A percentile compares a stretch with the other conserved stretches of the same genome.
phyloP scores from a whole-genome alignment of 2,113 vertebrate species.

The Sinocyclocheilus maitianheensis region DNA sequence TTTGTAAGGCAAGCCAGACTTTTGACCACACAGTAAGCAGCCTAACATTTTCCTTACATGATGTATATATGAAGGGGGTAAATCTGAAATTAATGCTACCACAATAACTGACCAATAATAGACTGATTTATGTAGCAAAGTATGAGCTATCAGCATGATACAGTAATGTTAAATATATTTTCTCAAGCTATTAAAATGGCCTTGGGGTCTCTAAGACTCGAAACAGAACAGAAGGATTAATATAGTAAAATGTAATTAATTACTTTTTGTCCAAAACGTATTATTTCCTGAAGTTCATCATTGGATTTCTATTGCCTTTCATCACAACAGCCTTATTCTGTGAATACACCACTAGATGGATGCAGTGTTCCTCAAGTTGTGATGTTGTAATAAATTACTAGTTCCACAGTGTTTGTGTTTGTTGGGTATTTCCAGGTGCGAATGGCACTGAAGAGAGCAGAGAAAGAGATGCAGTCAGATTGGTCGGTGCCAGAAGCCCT shows the following conservation, averaged over 20 bases:
- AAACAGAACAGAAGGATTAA: not conserved
- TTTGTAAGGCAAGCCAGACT: no score
- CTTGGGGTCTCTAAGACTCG: not conserved
- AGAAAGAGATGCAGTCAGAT: slow-evolving; percentile 92
- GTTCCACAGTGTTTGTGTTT: not conserved
- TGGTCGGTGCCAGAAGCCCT: slow-evolving; percentile 94
- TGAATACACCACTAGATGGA: not conserved
- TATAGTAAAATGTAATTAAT: not conserved
- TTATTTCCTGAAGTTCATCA: not conserved
- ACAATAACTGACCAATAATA: slow-evolving; percentile 1
- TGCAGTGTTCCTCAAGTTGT: not conserved
- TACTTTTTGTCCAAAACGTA: not conserved
- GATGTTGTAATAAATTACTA: not conserved
- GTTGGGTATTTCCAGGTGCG: slow-evolving; percentile 79
- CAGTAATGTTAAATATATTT: not conserved
- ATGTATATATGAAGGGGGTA: not conserved
- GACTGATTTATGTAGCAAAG: not conserved
- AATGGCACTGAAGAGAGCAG: slow-evolving; percentile 95
- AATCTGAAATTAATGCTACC: not conserved
- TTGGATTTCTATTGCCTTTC: not conserved
- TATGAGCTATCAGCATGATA: not conserved
- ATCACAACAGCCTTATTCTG: not conserved
- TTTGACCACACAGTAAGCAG: not conserved
- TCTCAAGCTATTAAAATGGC: not conserved
- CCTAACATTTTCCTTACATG: not conserved